These are phyloP conservation scores for Clunio marinus DNA, from an alignment of 2,888 invertebrate genomes.

Conservation along the genomic window DNA sequence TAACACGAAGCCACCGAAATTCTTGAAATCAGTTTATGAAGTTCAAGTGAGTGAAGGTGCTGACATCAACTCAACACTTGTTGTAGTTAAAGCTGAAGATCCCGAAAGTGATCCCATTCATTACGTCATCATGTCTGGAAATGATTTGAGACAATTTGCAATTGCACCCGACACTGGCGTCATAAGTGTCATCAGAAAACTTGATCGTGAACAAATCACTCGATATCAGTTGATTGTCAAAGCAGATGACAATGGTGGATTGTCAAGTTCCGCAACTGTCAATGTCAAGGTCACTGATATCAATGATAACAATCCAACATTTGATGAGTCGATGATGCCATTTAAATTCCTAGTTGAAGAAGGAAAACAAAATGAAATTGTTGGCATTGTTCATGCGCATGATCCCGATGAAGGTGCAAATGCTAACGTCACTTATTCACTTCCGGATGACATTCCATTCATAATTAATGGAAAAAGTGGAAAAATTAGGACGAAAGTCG, in stretches of 20 bases:
- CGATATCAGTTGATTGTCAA: slow-evolving; percentile 80
- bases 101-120: slow-evolving; percentile 83
- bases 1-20: slow-evolving; percentile 75
- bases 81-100: slow-evolving; percentile 78
- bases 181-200: slow-evolving; percentile 75
- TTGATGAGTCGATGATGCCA: slow-evolving; percentile 66
- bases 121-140: slow-evolving; percentile 82
- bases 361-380: slow-evolving; percentile 57
- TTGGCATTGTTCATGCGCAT: slow-evolving; percentile 78
- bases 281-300: slow-evolving; percentile 87
- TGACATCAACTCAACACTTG: slow-evolving; percentile 79
- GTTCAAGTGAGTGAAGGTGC: slow-evolving; percentile 87
- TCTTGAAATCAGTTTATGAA: slow-evolving; percentile 76
- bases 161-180: slow-evolving; percentile 84
- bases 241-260: slow-evolving; percentile 80
- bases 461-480: slow-evolving; percentile 73
- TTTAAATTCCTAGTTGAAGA: slow-evolving; percentile 80
- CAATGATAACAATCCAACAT: slow-evolving; percentile 88
- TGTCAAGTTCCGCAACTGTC: slow-evolving; percentile 76
- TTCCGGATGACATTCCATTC: slow-evolving; percentile 75
- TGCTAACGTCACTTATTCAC: slow-evolving; percentile 73
- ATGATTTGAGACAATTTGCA: slow-evolving; percentile 81
- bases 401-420: slow-evolving; percentile 84
- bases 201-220: slow-evolving; percentile 85
- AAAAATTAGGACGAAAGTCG: slow-evolving; percentile 66